These are phyloP conservation scores for Umimayanthus kanabou DNA, from an alignment of 92 coral and sea anemone genomes.

Conservation along the genomic window DNA sequence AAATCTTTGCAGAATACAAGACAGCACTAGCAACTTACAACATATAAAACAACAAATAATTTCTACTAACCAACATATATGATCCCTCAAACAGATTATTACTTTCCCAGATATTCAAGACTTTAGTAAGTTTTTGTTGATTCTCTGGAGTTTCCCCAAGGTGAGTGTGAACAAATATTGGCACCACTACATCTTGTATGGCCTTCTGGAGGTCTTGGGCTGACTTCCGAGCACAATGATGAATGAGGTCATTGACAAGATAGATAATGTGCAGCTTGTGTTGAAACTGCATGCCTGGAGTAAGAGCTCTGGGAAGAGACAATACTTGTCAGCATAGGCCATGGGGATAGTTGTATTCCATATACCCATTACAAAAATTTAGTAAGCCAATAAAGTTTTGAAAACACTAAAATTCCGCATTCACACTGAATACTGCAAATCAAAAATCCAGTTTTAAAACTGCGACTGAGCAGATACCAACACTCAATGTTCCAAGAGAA, in stretches of 20 bases:
- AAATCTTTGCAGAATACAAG: too few species aligned
- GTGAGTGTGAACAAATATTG: slow-evolving; percentile 77
- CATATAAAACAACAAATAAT: neutral
- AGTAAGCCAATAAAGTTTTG: too few species aligned
- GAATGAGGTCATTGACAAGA: slow-evolving; percentile 86
- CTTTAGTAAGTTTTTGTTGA: slow-evolving; percentile 83
- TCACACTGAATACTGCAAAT: too few species aligned
- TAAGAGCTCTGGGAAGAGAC: slow-evolving; percentile 63
- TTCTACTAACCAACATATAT: slow-evolving; percentile 61
- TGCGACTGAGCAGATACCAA: too few species aligned
- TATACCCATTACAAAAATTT: too few species aligned
- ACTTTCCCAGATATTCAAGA: slow-evolving; percentile 90
- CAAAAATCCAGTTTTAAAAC: too few species aligned
- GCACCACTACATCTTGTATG: slow-evolving; percentile 80
- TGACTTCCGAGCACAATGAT: slow-evolving; percentile 83
- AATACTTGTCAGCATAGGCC: neutral
- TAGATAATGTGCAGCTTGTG: slow-evolving; percentile 95
- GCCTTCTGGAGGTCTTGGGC: slow-evolving; percentile 75
- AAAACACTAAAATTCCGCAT: too few species aligned
- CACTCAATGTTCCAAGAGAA: too few species aligned
- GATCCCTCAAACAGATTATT: slow-evolving; percentile 80
- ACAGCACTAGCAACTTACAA: neutral
- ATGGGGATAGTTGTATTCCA: too few species aligned
- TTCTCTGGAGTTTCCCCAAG: slow-evolving; percentile 89
- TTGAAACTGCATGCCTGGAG: slow-evolving; percentile 83